Base-by-base conservation (phyloP, 2,113 vertebrate genomes). In the Muntiacus reevesi region DNA sequence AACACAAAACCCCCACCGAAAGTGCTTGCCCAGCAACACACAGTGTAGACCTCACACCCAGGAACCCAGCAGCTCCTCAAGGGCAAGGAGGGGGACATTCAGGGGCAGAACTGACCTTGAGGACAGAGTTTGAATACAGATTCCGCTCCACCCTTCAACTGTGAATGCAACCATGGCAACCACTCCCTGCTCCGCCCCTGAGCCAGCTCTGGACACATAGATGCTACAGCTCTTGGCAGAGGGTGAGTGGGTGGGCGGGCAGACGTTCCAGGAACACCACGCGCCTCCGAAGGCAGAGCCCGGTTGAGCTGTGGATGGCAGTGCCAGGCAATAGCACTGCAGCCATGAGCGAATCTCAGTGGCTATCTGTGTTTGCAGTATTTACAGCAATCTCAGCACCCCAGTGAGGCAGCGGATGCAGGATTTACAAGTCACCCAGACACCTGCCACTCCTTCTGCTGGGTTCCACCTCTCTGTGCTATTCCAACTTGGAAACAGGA, bases 11-110 rank as follows among this genome's bases (percentile, higher is more conserved):
- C 76, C 36, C 33, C 60, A 33, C 6, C 55, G 30, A 45, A 8
- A 19, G n/a, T 57, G 15, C 40, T 1, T 0, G 1, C 67, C 85
- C 9, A 2, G 17, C 27, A 13, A 2, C 0, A 5, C 40, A 0
- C 13, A 15, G 36, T 2, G 7, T 16, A 14, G 3, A 4, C 87
- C 30, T 36, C 57, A 28, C 40, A 1, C 28, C 52, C 16, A 0
- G n/a, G 52, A 27, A 2, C 62, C 3, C 0, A 28, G 11, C 62
- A 54, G 47, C n/a, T 85, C 82, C 15, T 15, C 23, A 1, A 7
- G 23, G 62, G 0, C 17, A 2, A 10, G 59, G 17, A 0, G 50
- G 59, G 40, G 36, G 87, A 1, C 45, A 0, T 43, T 43, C 19
- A 5, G 28, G 6, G 76, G 36, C 60, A 71, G 76, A n/a, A 27